Conservation (phyloP, 2,888 invertebrate genomes). For the Tenthredo amoena region DNA sequence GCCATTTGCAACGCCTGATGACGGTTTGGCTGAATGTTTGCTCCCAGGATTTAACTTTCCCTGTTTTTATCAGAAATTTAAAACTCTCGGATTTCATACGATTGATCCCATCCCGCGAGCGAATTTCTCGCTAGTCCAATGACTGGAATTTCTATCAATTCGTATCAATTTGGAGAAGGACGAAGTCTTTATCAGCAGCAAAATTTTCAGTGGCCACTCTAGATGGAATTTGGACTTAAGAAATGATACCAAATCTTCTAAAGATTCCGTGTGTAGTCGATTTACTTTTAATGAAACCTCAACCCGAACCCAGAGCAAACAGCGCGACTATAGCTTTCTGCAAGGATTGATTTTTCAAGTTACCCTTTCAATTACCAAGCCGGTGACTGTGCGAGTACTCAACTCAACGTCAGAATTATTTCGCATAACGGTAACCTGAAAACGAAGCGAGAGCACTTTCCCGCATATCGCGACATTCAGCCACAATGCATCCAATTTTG, state of each 20-base stretch:
- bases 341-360: not conserved
- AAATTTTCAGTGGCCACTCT: not conserved
- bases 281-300: conserved; percentile 9
- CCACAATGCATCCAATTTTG: not conserved
- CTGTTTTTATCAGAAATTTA: not conserved
- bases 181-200: not conserved
- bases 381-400: not conserved
- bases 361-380: conserved; percentile 1
- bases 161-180: not conserved
- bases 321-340: not conserved
- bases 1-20: conserved; percentile 42
- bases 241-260: not conserved
- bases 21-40: conserved; percentile 28
- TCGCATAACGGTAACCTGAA: not conserved
- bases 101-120: not conserved
- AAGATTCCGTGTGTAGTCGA: not conserved
- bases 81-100: not conserved
- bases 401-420: conserved; percentile 1
- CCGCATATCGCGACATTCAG: not conserved
- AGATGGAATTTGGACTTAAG: not conserved
- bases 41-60: not conserved
- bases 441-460: not conserved
- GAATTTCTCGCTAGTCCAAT: not conserved
- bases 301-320: not conserved
- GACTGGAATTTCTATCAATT: not conserved